These are phyloP conservation scores for Catonia carolina DNA, from an alignment of 2,888 invertebrate species.

Conservation along the genomic window DNA sequence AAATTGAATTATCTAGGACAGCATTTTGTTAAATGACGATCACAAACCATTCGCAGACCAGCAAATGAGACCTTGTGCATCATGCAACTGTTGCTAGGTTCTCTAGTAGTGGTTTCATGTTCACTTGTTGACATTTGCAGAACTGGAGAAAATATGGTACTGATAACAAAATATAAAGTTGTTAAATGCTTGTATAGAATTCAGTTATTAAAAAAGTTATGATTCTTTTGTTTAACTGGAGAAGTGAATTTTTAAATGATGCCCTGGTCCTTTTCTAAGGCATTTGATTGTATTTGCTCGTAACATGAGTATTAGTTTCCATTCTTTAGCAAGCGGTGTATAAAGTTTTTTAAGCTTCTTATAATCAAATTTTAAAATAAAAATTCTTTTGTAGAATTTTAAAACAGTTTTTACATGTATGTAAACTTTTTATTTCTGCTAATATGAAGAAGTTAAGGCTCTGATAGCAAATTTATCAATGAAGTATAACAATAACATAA, in stretches of 20 bases:
- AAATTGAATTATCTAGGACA: too few species aligned
- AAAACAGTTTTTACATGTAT: too few species aligned
- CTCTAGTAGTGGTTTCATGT: conserved; percentile 3
- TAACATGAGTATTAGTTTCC: too few species aligned
- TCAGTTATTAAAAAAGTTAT: neutral
- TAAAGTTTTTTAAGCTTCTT: too few species aligned
- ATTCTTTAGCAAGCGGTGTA: too few species aligned
- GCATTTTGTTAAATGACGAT: conserved; percentile 13
- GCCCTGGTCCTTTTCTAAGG: too few species aligned
- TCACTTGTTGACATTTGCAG: neutral
- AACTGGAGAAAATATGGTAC: conserved; percentile 10
- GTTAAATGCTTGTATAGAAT: neutral
- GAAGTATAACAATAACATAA: too few species aligned
- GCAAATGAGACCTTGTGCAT: neutral
- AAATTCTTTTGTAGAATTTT: too few species aligned
- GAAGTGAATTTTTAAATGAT: too few species aligned
- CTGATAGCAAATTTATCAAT: conserved; percentile 1
- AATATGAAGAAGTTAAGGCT: conserved; percentile 1
- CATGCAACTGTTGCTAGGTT: conserved; percentile 8
- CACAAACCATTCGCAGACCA: neutral
- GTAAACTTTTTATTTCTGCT: neutral
- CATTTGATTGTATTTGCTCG: too few species aligned
- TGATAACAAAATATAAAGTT: conserved; percentile 5
- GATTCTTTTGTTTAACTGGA: too few species aligned
- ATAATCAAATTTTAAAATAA: too few species aligned